Conservation (phyloP, 2,888 invertebrate genomes). For the Zele albiditarsus region DNA sequence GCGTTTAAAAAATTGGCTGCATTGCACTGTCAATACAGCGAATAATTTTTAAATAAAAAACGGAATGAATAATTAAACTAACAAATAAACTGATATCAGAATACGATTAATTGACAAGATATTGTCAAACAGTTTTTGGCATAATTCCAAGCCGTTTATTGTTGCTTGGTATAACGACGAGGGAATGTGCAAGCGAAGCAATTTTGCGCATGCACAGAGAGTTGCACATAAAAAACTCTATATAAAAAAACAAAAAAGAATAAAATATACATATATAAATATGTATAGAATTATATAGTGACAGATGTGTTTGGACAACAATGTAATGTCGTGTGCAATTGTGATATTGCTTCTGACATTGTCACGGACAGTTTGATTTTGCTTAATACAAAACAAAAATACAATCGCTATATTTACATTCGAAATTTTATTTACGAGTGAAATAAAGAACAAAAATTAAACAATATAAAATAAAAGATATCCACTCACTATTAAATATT, state of each 20-base stretch:
- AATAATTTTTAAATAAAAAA: slow-evolving; percentile 11
- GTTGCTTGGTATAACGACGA: slow-evolving; percentile 34
- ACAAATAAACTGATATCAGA: slow-evolving; percentile 33
- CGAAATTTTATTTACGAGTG: neutral
- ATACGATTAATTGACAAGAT: slow-evolving; percentile 34
- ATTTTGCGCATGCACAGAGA: slow-evolving; percentile 26
- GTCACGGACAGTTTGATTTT: neutral
- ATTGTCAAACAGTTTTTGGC: slow-evolving; percentile 44
- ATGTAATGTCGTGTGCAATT: neutral
- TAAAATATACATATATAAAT: neutral
- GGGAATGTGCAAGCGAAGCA: slow-evolving; percentile 42
- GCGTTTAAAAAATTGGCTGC: slow-evolving; percentile 1
- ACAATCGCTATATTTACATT: neutral
- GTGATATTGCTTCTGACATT: neutral
- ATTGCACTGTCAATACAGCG: slow-evolving; percentile 7
- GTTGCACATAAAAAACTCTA: neutral
- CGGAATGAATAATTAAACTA: slow-evolving; percentile 18
- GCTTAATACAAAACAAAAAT: neutral
- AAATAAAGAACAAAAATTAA: slow-evolving; percentile 15
- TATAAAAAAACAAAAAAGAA: neutral
- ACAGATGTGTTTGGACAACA: neutral
- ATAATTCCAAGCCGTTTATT: slow-evolving; percentile 45
- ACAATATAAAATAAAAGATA: neutral
- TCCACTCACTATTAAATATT: too few species aligned
- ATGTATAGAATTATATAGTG: neutral